Conservation (phyloP, 2,113 vertebrate genomes). For the Megaceryle torquata region DNA sequence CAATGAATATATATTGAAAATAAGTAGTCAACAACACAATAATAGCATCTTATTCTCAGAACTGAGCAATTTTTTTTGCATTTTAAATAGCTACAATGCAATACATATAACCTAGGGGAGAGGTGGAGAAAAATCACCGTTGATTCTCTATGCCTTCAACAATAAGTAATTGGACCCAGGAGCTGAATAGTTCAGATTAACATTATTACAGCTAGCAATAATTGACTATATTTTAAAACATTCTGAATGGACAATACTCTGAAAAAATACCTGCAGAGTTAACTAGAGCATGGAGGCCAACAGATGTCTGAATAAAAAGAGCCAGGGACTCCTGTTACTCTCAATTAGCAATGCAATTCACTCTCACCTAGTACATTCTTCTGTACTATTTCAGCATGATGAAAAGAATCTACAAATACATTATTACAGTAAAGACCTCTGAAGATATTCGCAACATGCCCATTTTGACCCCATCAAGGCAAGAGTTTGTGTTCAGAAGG, state of each 20-base stretch:
- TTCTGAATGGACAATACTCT: not conserved
- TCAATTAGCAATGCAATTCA: not conserved
- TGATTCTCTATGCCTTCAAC: not conserved
- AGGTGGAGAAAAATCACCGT: not conserved
- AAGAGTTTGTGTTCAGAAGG: not conserved
- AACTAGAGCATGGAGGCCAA: constrained; percentile 9
- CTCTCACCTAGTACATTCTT: not conserved
- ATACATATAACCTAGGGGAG: not conserved
- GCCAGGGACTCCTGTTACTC: constrained; percentile 16
- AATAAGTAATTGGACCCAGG: not conserved
- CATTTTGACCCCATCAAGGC: not conserved
- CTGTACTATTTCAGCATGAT: not conserved
- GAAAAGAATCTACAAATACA: not conserved
- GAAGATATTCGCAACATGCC: fast-evolving
- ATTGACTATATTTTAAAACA: not conserved
- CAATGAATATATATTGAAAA: not conserved
- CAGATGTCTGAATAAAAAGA: constrained; percentile 7
- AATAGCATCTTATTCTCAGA: not conserved
- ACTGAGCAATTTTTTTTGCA: not conserved
- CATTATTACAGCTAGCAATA: not conserved
- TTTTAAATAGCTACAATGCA: not conserved
- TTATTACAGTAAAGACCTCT: not conserved
- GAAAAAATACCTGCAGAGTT: constrained; percentile 5
- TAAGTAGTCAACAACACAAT: not conserved
- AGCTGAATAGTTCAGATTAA: constrained; percentile 33